These are phyloP conservation scores for Otus sunia DNA, from an alignment of 2,113 vertebrate genomes.

Conservation along the genomic window DNA sequence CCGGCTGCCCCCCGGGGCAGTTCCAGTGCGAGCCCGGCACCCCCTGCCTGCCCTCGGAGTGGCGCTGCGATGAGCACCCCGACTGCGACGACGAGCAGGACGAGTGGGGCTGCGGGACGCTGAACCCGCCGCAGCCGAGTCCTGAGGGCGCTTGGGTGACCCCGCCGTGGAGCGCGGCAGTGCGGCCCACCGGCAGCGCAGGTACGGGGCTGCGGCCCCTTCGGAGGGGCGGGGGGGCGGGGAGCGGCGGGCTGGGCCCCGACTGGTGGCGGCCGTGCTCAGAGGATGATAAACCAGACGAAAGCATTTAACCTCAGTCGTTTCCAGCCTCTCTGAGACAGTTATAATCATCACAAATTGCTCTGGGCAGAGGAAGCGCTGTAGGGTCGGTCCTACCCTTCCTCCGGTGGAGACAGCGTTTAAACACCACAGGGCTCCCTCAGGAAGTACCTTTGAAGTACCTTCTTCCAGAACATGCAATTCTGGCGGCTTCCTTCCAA, in stretches of 20 bases:
- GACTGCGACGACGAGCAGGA: neutral
- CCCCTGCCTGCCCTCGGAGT: neutral
- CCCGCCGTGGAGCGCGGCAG: neutral
- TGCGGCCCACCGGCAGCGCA: neutral
- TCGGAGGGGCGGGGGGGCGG: neutral
- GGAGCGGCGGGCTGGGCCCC: neutral
- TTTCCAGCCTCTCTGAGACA: accelerated
- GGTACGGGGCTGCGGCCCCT: neutral
- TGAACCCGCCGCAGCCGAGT: neutral
- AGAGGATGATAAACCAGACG: accelerated
- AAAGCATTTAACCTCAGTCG: neutral
- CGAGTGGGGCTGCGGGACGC: neutral
- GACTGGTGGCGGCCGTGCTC: neutral
- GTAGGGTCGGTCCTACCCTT: neutral
- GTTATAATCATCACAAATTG: accelerated
- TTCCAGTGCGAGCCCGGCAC: neutral
- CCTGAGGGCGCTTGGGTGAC: neutral
- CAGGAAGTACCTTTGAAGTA: neutral
- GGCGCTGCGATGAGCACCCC: slow-evolving; percentile 35
- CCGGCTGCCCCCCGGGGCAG: neutral
- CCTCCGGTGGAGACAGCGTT: neutral
- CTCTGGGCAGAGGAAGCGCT: neutral
- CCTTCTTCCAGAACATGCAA: neutral
- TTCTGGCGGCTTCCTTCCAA: neutral
- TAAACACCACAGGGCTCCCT: neutral